Evolutionary conservation across 2,113 vertebrate species (phyloP), one percentile per base, ranked within the genome.

Genomic region (Eleginops maclovinus): DNA sequence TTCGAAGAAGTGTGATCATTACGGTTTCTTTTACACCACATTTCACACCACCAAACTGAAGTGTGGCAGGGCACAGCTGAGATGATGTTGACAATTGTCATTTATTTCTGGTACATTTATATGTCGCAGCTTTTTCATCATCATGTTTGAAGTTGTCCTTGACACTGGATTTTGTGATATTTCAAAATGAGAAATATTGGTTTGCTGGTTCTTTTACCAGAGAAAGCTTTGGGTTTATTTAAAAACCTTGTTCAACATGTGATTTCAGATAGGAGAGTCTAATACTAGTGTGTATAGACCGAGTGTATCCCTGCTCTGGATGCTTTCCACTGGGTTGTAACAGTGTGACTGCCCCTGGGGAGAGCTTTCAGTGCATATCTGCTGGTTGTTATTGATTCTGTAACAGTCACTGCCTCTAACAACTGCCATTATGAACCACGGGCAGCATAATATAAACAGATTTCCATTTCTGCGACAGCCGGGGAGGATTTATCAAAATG

Each of bases 331-430:
- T 24, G 53, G 21, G 31, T 43, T 28, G 13, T 8, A 7, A 82
- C 21, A 13, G 43, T 46, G 47, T 41, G 28, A 53, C 50, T 11
- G 21, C 87, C 66, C 54, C 26, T 21, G 70, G 69, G 67, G 31
- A 77, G 22, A 50, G 66, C 81, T 72, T n/a, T 63, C 51, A 69
- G 60, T n/a, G 16, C 75, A 68, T n/a, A 55, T 68, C 55, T 60
- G 60, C 73, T 59, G 28, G 62, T 73, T 70, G 61, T 75, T 82
- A 89, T 90, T 78, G 84, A 90, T 89, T 87, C 66, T 59, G 47
- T 70, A 26, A 47, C 58, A 14, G 17, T 70, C 62, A 63, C 69
- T 72, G 47, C 47, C 12, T 75, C 65, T 36, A 73, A 79, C 46
- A 72, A 46, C 75, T 55, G 40, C 43, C 79, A 64, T 89, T 67